phyloP scores from a whole-genome alignment of 2,888 invertebrate species.

The Pasiphila rectangulata region DNA sequence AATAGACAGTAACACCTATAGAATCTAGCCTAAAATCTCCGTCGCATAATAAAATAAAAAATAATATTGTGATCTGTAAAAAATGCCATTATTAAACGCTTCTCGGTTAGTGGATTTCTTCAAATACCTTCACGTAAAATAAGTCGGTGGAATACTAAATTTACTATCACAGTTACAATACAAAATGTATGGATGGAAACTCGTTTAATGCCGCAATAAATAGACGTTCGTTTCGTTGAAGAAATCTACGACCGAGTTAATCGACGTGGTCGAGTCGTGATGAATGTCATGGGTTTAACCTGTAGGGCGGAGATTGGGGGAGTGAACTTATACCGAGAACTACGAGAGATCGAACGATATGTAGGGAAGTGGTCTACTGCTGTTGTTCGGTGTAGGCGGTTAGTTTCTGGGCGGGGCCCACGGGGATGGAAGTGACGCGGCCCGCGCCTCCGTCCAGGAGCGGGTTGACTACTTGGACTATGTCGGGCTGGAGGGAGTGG shows the following conservation, averaged over 20 bases:
- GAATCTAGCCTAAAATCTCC: constrained; percentile 61
- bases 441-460: constrained; percentile 73
- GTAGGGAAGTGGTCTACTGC: constrained; percentile 37
- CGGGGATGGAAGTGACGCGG: constrained; percentile 70
- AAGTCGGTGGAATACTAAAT: constrained; percentile 77
- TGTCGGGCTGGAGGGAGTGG: constrained; percentile 77
- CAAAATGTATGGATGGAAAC: constrained; percentile 70
- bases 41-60: constrained; percentile 65
- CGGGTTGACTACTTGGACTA: constrained; percentile 79
- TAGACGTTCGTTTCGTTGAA: constrained; percentile 65
- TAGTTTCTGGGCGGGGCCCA: constrained; percentile 67
- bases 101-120: constrained; percentile 73
- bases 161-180: constrained; percentile 80
- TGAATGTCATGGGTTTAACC: constrained; percentile 44
- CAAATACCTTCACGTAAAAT: constrained; percentile 64
- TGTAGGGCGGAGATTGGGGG: constrained; percentile 40
- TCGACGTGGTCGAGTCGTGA: constrained; percentile 36
- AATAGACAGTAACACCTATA: constrained; percentile 52
- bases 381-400: constrained; percentile 61
- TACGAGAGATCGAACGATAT: constrained; percentile 30
- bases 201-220: constrained; percentile 47
- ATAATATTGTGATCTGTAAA: constrained; percentile 70
- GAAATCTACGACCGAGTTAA: constrained; percentile 73
- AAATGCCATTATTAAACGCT: constrained; percentile 50
- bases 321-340: constrained; percentile 16